Conservation (phyloP, 2,113 vertebrate species). For the Chaetorhynchus papuensis region DNA sequence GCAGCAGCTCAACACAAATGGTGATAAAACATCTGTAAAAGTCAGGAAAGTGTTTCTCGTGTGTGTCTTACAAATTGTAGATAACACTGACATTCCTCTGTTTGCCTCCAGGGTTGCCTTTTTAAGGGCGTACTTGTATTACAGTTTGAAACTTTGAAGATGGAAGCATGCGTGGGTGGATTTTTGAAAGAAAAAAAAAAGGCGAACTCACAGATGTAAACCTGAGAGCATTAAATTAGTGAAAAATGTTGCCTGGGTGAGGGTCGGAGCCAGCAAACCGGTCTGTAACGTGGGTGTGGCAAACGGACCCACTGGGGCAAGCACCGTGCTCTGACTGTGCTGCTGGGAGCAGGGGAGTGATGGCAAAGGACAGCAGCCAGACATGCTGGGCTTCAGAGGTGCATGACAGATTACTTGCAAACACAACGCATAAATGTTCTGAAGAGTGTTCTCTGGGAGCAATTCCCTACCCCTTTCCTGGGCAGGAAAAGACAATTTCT, state of each 20-base stretch:
- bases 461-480: neutral
- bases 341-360: neutral
- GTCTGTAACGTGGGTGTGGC: neutral
- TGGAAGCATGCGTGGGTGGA: neutral
- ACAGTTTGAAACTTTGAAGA: neutral
- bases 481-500: neutral
- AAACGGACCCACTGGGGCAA: rapidly evolving
- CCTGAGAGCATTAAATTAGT: neutral
- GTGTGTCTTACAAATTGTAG: neutral
- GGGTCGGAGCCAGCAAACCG: neutral
- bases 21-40: neutral
- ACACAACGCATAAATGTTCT: neutral
- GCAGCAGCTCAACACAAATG: neutral
- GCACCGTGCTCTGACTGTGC: rapidly evolving
- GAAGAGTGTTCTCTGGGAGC: neutral
- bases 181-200: neutral
- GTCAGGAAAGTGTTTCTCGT: neutral
- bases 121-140: neutral
- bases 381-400: neutral
- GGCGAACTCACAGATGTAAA: neutral
- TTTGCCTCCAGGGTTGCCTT: neutral
- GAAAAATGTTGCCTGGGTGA: neutral
- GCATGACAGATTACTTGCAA: neutral
- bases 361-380: neutral
- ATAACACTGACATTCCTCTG: neutral